Base-by-base conservation (phyloP, 2,888 invertebrate genomes). In the Drosophila mulleri region DNA sequence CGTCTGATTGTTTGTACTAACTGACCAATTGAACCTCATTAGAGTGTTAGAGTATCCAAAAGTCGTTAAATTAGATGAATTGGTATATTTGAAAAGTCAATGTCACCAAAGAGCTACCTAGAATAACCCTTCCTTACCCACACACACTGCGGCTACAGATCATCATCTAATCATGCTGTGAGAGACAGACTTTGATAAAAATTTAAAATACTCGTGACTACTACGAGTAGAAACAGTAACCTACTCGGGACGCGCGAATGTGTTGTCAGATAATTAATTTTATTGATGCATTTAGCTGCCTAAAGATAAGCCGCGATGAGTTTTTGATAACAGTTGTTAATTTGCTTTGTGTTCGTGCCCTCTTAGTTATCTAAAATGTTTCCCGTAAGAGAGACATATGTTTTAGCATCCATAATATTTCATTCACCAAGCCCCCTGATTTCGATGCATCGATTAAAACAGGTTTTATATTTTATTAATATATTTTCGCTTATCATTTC, bases 211-310 rank as follows among this genome's bases (percentile, higher is more conserved):
- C 52, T 66, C 41, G 62, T 80, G 45, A 60, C 59, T 29, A 67
- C 54, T 35, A 23, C 53, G 18, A n/a, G 20, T 57, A 32, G 20
- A 29, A 45, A 41, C 64, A 56, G 44, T 16, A 32, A 32, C n/a
- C 48, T 12, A 50, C 50, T 26, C 47, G 9, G 42, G 14, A 44
- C 39, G 53, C 9, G 52, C 18, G 67, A 44, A n/a, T 32, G n/a
- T 70, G 75, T 75, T 71, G 72, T 61, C 67, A 69, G 65, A 74
- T 62, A 86, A 83, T 75, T 72, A 69, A 62, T 83, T 83, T 73
- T 88, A 88, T 86, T 83, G 72, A 83, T 78, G 83, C 87, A 71
- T 86, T 75, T 69, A 59, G 78, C 89, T 88, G 87, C 75, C 69
- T 56, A 67, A 69, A 72, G 88, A 78, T 83, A 83, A 83, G 78